phyloP scores from a whole-genome alignment of 2,113 vertebrate species.

The Tursiops truncatus region DNA sequence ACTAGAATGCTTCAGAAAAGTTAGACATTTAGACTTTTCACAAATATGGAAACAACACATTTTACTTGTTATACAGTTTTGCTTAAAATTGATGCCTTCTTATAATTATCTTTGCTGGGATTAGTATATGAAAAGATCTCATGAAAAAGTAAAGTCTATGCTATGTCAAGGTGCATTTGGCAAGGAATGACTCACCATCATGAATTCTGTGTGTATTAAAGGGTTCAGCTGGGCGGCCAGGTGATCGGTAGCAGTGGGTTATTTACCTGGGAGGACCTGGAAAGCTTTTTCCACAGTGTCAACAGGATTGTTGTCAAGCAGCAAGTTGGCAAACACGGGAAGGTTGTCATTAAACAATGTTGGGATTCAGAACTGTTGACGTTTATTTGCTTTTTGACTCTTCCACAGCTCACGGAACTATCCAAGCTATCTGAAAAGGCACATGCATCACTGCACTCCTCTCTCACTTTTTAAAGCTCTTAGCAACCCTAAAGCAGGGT shows the following conservation, averaged over 20 bases:
- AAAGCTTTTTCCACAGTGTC: slow-evolving; percentile 77
- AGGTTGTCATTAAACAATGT: slow-evolving; percentile 82
- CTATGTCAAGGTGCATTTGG: slow-evolving; percentile 53
- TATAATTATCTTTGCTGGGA: neutral
- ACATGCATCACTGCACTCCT: slow-evolving; percentile 42
- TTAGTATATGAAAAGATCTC: neutral
- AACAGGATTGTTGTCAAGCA: slow-evolving; percentile 68
- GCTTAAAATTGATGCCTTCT: neutral
- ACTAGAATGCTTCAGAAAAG: neutral
- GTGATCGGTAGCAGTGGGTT: slow-evolving; percentile 68
- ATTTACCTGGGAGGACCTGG: slow-evolving; percentile 77
- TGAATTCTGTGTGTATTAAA: slow-evolving; percentile 61
- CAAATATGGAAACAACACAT: neutral
- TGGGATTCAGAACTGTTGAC: slow-evolving; percentile 81
- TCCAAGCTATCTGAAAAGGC: slow-evolving; percentile 59
- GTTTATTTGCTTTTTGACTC: slow-evolving; percentile 79
- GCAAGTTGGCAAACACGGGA: slow-evolving; percentile 77
- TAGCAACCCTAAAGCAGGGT: slow-evolving; percentile 41
- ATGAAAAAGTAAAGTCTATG: slow-evolving; percentile 5
- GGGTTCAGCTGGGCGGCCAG: slow-evolving; percentile 42
- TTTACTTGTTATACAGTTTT: neutral
- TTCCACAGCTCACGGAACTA: slow-evolving; percentile 78
- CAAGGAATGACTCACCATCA: slow-evolving; percentile 59
- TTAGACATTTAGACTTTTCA: neutral
- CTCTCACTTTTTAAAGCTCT: slow-evolving; percentile 42